Evolutionary conservation across 1,140 invertebrate species (phyloP).

Genomic region (Orchesella cincta): DNA sequence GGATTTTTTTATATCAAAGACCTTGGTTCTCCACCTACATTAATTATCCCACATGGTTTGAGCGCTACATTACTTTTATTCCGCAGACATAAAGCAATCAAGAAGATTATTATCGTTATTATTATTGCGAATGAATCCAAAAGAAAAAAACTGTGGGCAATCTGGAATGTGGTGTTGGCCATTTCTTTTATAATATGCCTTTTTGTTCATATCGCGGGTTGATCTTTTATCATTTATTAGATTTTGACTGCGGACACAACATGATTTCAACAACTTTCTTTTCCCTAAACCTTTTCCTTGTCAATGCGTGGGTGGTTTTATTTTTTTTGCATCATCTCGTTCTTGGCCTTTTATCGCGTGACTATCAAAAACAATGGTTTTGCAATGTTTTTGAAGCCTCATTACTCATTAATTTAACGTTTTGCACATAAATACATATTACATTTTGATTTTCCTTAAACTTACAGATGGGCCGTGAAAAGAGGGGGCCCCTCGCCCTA

Average conservation of each 20-base stretch:
- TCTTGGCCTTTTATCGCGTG: neutral
- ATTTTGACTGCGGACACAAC: too few species aligned
- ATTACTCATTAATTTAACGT: too few species aligned
- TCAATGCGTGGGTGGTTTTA: neutral
- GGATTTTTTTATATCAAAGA: neutral
- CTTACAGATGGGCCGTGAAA: constrained; percentile 31
- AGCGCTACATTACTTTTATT: neutral
- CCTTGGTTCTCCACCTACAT: neutral
- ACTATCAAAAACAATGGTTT: neutral
- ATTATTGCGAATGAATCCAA: neutral
- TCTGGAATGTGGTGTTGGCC: neutral
- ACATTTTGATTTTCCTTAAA: neutral
- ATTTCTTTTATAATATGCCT: neutral
- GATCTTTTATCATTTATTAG: neutral
- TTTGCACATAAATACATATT: neutral
- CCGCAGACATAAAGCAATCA: neutral
- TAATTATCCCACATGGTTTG: neutral
- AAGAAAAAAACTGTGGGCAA: neutral
- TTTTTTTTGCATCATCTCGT: neutral
- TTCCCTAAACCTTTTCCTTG: neutral
- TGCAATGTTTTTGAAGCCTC: too few species aligned
- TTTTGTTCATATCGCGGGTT: neutral
- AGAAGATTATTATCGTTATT: neutral
- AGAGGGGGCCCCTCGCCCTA: constrained; percentile 42
- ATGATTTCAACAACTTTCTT: neutral